Percentiles rank a stretch among this genome's conserved stretches.
These are phyloP conservation scores for Amniataba percoides DNA, from an alignment of 2,797 vertebrate species.

Conservation along the genomic window DNA sequence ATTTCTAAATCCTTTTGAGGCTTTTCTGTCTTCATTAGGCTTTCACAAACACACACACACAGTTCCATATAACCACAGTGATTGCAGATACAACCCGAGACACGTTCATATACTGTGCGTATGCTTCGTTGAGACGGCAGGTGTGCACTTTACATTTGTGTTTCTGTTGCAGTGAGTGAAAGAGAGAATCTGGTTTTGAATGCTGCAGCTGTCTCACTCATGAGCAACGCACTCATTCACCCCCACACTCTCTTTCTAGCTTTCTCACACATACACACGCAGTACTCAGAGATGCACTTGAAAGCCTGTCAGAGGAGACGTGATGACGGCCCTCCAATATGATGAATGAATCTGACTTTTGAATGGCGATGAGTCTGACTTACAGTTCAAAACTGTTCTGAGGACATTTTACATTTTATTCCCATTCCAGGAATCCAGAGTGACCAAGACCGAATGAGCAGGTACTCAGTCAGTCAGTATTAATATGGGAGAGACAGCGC, in stretches of 20 bases:
- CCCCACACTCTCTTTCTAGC: neutral
- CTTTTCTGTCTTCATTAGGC: constrained; percentile 43
- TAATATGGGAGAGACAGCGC: constrained; percentile 44
- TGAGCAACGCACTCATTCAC: neutral
- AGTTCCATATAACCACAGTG: neutral
- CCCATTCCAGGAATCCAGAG: constrained; percentile 29
- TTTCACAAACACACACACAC: constrained; percentile 5
- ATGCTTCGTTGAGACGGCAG: too few relatives aligned
- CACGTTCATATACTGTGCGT: too few relatives aligned
- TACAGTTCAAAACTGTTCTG: constrained; percentile 40
- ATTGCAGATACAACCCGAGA: constrained; percentile 6
- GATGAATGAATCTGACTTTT: constrained; percentile 51
- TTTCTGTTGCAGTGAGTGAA: constrained; percentile 14
- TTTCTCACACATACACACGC: neutral
- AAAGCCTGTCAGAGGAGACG: constrained; percentile 35
- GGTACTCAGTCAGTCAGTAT: constrained; percentile 38
- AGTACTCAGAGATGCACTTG: constrained; percentile 6
- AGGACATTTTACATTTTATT: constrained; percentile 42
- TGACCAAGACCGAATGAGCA: constrained; percentile 47
- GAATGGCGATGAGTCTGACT: constrained; percentile 44
- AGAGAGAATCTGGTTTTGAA: neutral
- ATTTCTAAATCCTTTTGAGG: constrained; percentile 56
- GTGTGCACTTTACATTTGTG: constrained; percentile 10
- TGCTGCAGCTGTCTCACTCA: constrained; percentile 4
- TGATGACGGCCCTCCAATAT: constrained; percentile 46